Percentiles rank a stretch among this genome's conserved stretches.
Evolutionary conservation across 2,888 invertebrate species (phyloP).

Genomic region (Cenopis cana): DNA sequence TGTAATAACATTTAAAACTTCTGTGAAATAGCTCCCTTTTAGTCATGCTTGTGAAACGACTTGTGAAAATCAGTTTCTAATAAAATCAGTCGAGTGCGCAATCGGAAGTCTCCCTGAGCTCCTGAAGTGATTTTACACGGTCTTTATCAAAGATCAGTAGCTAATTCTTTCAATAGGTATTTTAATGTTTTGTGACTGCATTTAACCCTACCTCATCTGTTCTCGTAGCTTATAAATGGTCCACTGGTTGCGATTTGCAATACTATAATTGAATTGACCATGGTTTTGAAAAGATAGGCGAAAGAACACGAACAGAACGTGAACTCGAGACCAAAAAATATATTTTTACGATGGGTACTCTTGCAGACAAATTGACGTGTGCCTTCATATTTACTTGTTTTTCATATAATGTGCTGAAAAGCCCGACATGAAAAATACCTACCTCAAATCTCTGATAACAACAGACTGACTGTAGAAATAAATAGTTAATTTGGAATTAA

Average conservation of each 20-base stretch:
- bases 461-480: no score
- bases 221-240: neutral
- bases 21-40: constrained; percentile 62
- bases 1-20: constrained; percentile 53
- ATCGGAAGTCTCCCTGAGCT: constrained; percentile 44
- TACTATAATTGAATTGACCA: neutral
- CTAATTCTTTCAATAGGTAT: constrained; percentile 1
- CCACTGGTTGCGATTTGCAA: neutral
- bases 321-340: neutral
- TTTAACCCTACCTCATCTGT: neutral
- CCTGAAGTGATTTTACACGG: constrained; percentile 38
- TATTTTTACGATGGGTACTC: neutral
- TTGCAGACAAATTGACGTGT: no score
- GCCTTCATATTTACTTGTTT: no score
- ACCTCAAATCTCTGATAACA: no score
- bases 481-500: no score
- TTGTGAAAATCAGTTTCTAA: constrained; percentile 48
- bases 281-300: neutral
- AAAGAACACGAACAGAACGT: neutral
- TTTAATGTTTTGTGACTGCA: neutral
- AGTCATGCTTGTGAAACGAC: constrained; percentile 66
- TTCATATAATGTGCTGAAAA: no score
- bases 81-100: constrained; percentile 45
- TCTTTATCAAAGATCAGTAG: neutral
- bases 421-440: no score